A percentile compares a stretch with the other conserved stretches of the same genome.
Conservation (phyloP, 2,113 vertebrate genomes). For the Embiotoca jacksoni region DNA sequence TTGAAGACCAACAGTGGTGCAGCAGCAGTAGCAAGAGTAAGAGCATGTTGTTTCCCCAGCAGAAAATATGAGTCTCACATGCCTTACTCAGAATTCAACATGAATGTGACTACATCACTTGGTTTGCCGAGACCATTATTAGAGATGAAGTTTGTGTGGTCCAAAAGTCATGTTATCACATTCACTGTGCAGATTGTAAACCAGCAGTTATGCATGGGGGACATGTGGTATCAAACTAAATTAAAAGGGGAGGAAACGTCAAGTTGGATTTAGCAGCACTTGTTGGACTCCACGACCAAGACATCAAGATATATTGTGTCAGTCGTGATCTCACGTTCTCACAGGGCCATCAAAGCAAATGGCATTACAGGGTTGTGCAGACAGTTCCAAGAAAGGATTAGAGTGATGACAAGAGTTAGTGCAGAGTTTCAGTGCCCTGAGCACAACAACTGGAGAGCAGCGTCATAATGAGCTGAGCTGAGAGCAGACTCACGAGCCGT, state of each 20-base stretch:
- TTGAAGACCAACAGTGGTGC: too few species aligned
- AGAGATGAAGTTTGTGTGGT: not conserved
- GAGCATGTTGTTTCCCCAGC: not conserved
- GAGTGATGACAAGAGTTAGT: slow-evolving; percentile 50
- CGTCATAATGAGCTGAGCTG: slow-evolving; percentile 31
- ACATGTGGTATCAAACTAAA: slow-evolving; percentile 6
- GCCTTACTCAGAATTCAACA: slow-evolving; percentile 9
- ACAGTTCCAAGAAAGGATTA: slow-evolving; percentile 41
- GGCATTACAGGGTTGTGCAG: slow-evolving; percentile 12
- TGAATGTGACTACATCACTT: not conserved
- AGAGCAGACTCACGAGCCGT: slow-evolving; percentile 22
- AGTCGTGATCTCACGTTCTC: slow-evolving; percentile 37
- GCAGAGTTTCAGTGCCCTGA: slow-evolving; percentile 40
- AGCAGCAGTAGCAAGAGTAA: not conserved
- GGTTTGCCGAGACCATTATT: not conserved
- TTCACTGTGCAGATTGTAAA: not conserved
- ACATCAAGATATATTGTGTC: slow-evolving; percentile 18
- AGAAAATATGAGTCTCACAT: not conserved
- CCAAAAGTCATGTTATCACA: not conserved
- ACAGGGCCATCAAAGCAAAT: slow-evolving; percentile 37
- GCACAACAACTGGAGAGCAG: slow-evolving; percentile 25
- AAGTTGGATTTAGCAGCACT: slow-evolving; percentile 4
- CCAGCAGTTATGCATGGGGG: not conserved
- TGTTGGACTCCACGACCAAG: not conserved
- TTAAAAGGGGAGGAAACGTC: not conserved